Evolutionary conservation across 2,797 vertebrate genomes (phyloP).

Genomic region (Leuciscus waleckii): DNA sequence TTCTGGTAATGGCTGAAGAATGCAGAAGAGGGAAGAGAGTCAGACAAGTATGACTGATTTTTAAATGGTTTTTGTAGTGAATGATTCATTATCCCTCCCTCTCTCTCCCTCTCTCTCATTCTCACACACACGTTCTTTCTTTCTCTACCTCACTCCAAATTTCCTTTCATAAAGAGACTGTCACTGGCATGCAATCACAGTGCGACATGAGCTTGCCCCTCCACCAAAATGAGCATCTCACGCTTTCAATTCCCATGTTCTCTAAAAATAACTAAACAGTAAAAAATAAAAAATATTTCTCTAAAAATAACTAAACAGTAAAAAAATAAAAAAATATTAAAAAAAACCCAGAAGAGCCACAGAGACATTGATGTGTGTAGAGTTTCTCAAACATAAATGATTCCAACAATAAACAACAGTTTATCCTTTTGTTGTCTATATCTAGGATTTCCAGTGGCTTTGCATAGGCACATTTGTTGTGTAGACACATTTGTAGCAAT

Average conservation of each 20-base stretch:
- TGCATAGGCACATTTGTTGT: background rate
- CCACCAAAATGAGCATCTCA: conserved; percentile 57
- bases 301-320: conserved; percentile 59
- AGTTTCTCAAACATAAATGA: conserved; percentile 22
- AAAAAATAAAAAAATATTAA: background rate
- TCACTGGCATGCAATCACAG: conserved; percentile 46
- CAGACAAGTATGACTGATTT: conserved; percentile 57
- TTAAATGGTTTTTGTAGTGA: conserved; percentile 60
- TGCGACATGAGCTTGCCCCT: conserved; percentile 49
- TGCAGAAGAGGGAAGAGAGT: conserved; percentile 52
- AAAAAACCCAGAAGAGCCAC: background rate
- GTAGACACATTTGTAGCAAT: background rate
- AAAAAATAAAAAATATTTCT: conserved; percentile 39
- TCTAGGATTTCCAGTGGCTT: background rate
- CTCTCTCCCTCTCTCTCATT: background rate
- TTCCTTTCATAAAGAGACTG: conserved; percentile 48
- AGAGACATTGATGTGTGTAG: conserved; percentile 40
- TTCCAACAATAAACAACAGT: conserved; percentile 20
- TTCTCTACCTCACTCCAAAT: conserved; percentile 12
- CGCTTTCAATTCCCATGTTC: conserved; percentile 60
- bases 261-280: conserved; percentile 60
- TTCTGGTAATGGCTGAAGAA: conserved; percentile 58
- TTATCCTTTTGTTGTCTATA: conserved; percentile 7
- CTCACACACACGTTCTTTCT: background rate
- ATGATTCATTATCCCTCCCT: conserved; percentile 41